Conservation (phyloP, 2,113 vertebrate species). For the Ammodytes marinus region DNA sequence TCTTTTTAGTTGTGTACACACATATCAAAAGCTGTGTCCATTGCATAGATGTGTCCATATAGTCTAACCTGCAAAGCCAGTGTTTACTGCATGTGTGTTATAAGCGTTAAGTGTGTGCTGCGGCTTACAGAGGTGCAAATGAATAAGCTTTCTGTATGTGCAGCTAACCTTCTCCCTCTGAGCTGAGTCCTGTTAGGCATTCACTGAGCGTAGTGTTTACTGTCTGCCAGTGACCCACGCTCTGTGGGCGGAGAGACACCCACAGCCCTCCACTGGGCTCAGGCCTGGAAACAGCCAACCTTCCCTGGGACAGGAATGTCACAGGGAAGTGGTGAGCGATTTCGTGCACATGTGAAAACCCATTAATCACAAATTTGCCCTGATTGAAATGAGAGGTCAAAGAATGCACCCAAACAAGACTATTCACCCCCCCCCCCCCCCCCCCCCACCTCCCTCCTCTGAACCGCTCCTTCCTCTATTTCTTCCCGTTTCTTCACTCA, state of each 20-base stretch:
- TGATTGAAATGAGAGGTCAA: slow-evolving; percentile 65
- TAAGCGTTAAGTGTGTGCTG: slow-evolving; percentile 11
- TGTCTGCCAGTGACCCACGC: slow-evolving; percentile 46
- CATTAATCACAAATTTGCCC: slow-evolving; percentile 75
- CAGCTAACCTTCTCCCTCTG: slow-evolving; percentile 25
- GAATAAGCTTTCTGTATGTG: slow-evolving; percentile 28
- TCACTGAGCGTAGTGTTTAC: slow-evolving; percentile 64
- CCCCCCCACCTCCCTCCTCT: background rate
- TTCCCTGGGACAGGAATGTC: slow-evolving; percentile 71
- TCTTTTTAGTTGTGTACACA: background rate
- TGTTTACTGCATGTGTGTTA: slow-evolving; percentile 12
- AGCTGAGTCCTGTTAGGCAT: slow-evolving; percentile 33
- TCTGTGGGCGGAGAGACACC: slow-evolving; percentile 34
- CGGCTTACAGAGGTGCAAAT: slow-evolving; percentile 17
- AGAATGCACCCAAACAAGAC: slow-evolving; percentile 35
- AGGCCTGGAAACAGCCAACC: slow-evolving; percentile 27
- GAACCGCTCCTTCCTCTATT: background rate
- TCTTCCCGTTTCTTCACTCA: slow-evolving; percentile 20
- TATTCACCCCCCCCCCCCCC: background rate
- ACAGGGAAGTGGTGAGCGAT: slow-evolving; percentile 66
- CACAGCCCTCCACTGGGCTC: slow-evolving; percentile 47
- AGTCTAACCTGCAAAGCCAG: slow-evolving; percentile 15
- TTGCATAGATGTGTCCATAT: background rate
- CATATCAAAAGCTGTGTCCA: background rate
- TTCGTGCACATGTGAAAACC: slow-evolving; percentile 76